Conservation (phyloP, 2,888 invertebrate genomes). For the Eumacrocentrus americanus region DNA sequence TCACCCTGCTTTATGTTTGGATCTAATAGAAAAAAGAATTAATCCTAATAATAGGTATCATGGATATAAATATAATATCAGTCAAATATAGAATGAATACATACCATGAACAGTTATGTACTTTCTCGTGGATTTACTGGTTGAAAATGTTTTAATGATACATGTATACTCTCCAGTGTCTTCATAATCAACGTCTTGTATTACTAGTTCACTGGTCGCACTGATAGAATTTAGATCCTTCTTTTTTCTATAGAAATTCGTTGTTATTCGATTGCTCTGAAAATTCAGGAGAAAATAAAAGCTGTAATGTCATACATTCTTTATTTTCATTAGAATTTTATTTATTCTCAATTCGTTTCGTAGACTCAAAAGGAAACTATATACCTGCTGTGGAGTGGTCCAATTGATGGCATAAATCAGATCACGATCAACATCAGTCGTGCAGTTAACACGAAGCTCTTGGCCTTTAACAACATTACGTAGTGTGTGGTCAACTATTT, state of each 20-base stretch:
- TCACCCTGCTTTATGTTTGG: conserved; percentile 37
- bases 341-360: too few relatives aligned
- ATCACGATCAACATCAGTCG: conserved; percentile 34
- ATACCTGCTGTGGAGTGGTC: conserved; percentile 40
- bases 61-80: background rate
- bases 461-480: conserved; percentile 49
- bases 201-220: conserved; percentile 39
- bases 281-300: background rate
- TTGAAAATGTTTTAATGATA: conserved; percentile 31
- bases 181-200: conserved; percentile 40
- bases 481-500: conserved; percentile 38
- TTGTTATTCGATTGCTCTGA: background rate
- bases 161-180: conserved; percentile 51
- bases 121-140: conserved; percentile 27
- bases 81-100: background rate
- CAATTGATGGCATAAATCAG: conserved; percentile 42
- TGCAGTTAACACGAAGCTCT: conserved; percentile 48
- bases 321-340: too few relatives aligned
- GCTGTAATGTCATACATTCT: too few relatives aligned
- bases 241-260: conserved; percentile 17
- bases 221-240: conserved; percentile 32
- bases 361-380: too few relatives aligned
- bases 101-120: conserved; percentile 9
- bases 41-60: background rate
- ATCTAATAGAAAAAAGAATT: conserved; percentile 34